Base-by-base conservation (phyloP, 2,888 invertebrate genomes). In the Aspidiotus rigidus region DNA sequence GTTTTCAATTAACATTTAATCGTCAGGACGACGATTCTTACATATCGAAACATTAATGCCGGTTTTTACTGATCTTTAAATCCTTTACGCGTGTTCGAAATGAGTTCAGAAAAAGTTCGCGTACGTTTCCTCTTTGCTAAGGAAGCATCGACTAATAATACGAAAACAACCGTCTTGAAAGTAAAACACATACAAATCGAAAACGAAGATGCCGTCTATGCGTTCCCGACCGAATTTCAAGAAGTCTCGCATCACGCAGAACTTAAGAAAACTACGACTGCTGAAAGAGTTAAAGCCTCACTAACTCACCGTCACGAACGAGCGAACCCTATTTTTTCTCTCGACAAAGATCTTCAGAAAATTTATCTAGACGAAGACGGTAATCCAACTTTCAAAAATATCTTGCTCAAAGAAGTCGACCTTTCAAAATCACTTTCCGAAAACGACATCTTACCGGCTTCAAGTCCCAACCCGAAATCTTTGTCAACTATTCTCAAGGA, bases 401-500 rank as follows among this genome's bases (percentile, higher is more conserved):
- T 13, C 7, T 15, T 56, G 15, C 15, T 56, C 10, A 56, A 56
- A 15, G 56, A 56, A 56, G 56, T 56, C 10, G 56, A 56, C 15
- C 8, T 56, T 13, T 56, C 56, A 15, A 56, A 56, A 56, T 15
- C 56, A 8, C 15, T 56, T 10, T n/a, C n/a, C n/a, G 15, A 56
- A 13, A 56, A 56, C 56, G 56, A 56, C 56, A 15, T 13, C 15
- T 15, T 15, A 10, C 10, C 15, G 10, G 15, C 15, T n/a, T 56
- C 56, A 56, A 8, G 10, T 8, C 56, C 15, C 15, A 10, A 8
- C 10, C 7, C 56, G 16, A 56, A 56, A 56, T 16, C 56, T 13
- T 17, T 56, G 16, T 56, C 56, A 62, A 62, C 41, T 2, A 62
- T 62, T 62, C 40, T 15, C n/a, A 62, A 62, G 15, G 62, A 62